Evolutionary conservation across 2,113 vertebrate species (phyloP), one percentile per base, ranked within the genome.

Genomic region (Todiramphus saurophagus): DNA sequence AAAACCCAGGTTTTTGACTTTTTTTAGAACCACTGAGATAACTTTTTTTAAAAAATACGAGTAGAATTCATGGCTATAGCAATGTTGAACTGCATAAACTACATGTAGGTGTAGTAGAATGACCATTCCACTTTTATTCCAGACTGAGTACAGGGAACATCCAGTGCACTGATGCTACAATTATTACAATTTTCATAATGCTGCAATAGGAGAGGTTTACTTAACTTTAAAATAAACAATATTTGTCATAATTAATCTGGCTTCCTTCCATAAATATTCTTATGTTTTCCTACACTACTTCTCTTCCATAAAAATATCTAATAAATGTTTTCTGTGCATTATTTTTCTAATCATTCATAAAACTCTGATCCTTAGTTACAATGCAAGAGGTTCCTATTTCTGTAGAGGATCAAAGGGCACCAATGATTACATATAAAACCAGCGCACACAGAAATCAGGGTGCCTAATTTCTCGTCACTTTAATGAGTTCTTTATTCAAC

Each of bases 251-350:
- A 85, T 93, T 95, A 91, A 96, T 97, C 96, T 98, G 96, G 78
- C 95, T 97, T 97, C 95, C 96, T 97, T 97, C 97, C 96, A 97
- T 97, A 98, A 98, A 98, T 98, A 98, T 93, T 97, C 90, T 96
- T 97, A 97, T 95, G 94, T 78, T 94, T 92, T 97, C 83, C 95
- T 96, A 97, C 96, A 97, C 89, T 96, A 96, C 92, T 96, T 95
- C 95, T 97, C 83, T 97, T 96, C 93, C 98, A 98, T 97, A 98
- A 98, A 98, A 98, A 98, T 98, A 98, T 97, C 96, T 97, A 97
- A 96, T 98, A 98, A 98, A 98, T 91, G 94, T 97, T 96, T 96
- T 97, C 96, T 98, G 97, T 98, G 97, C 97, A 98, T 98, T 97
- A 98, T 97, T 94, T 97, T 94, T 95, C 90, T 96, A 97, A 96